Evolutionary conservation across 2,888 invertebrate genomes (phyloP), one percentile per base, ranked within the genome.

Genomic region (Macropis europaea): DNA sequence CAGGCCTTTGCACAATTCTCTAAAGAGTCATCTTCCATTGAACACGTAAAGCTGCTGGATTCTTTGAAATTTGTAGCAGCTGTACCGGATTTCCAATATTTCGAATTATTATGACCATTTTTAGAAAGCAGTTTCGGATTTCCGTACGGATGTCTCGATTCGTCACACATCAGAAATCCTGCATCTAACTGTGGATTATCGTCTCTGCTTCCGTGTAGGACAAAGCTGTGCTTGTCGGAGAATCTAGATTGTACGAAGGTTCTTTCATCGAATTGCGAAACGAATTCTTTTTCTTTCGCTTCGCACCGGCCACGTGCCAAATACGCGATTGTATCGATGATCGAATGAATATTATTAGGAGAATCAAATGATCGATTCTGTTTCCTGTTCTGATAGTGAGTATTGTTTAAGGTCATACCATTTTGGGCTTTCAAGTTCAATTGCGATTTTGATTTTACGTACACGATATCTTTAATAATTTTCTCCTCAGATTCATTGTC

Each of bases 11-110:
- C 9, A 5, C 54, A 72, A 22, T 69, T 62, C 13, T 73, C 75
- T 7, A 79, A 45, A 5, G 79, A 76, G 32, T 79, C 78, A 0
- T 60, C 54, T n/a, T 77, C 78, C 17, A 59, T 22, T 24, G 68
- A 40, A 5, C 45, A 24, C 2, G 43, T 6, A 0, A 30, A 11
- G n/a, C 63, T 73, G 0, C 3, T n/a, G 2, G 42, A 28, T 5
- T 13, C 30, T 22, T 43, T n/a, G 2, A 2, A 3, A 11, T 13
- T 9, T 26, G 11, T 4, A 1, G 1, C 6, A 0, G 13, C 2
- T 7, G 15, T 7, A 0, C 19, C 2, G 1, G 6, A 3, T n/a
- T 30, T 47, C 3, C 15, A 7, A 19, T 3, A 3, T 7, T 42
- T 19, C 1, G 15, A 7, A 22, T n/a, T 7, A n/a, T 34, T n/a